Base-by-base conservation (phyloP, 23 tunicate species). In the Diplosoma virens region DNA sequence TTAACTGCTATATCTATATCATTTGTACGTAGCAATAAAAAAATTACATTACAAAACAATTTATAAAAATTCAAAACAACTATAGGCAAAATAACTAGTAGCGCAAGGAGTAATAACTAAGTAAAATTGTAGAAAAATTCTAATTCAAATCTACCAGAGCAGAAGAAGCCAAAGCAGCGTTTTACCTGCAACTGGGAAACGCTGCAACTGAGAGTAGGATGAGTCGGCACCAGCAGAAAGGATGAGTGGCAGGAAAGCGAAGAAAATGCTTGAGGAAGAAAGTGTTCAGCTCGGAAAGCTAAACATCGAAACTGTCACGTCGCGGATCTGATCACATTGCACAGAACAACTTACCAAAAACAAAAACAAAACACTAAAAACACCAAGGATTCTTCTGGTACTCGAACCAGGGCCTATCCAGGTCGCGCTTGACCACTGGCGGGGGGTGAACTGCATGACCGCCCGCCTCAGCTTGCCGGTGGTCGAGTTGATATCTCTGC, bases 221-320 rank as follows among this genome's bases (percentile, higher is more conserved):
- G 60, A 80, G 60, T 48, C 85, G 41, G 3, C 66, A 79, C 85
- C 85, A 80, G 33, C 85, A 80, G 18, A 80, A 47, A 24, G 78
- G 75, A 33, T 80, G 66, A 1, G 75, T 54, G 9, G 78, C 85
- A 3, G 85, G 85, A 67, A 68, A 80, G 21, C 85, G 79, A 29
- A 80, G 37, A 53, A 80, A 72, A 31, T 80, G 85, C 29, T 80
- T 80, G 33, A 74, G 22, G 27, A 80, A 80, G 28, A 80, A 80
- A 4, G 85, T 71, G 47, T 80, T 80, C 67, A 80, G 34, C 30
- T 80, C 78, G 27, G 52, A 35, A 18, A 67, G 52, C 74, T 67
- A 52, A 25, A 36, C 50, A 41, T 41, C n/a, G n/a, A n/a, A n/a
- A n/a, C n/a, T n/a, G n/a, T n/a, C n/a, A n/a, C n/a, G n/a, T n/a